phyloP scores from a whole-genome alignment of 2,888 invertebrate species.

The Pseudococcus viburni region DNA sequence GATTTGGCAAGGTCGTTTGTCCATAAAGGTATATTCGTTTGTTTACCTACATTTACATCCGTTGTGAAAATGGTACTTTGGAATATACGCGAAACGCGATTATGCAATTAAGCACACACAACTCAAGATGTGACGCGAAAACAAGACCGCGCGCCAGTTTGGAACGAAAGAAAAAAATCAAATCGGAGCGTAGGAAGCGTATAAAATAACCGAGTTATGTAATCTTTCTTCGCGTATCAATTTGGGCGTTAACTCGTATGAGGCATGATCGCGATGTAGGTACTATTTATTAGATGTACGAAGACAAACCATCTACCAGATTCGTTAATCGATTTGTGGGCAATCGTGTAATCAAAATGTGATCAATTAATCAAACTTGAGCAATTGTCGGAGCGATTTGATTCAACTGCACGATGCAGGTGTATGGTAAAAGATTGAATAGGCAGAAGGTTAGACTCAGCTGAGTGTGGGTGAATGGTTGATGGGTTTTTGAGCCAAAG shows the following conservation, averaged over 20 bases:
- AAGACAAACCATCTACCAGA: no score
- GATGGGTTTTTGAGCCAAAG: no score
- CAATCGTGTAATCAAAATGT: not conserved
- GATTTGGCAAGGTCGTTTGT: conserved; percentile 27
- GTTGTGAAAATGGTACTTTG: conserved; percentile 10
- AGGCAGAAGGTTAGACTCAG: no score
- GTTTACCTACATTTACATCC: conserved; percentile 33
- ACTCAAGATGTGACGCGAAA: conserved; percentile 34
- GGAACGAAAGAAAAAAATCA: not conserved
- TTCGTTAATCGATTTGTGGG: not conserved
- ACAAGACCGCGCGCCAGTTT: conserved; percentile 25
- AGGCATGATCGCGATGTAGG: not conserved
- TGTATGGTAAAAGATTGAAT: no score
- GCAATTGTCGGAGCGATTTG: not conserved
- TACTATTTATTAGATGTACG: no score
- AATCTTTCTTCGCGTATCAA: not conserved
- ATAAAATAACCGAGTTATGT: conserved; percentile 17
- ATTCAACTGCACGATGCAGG: no score
- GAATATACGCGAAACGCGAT: not conserved
- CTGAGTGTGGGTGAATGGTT: no score
- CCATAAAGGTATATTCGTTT: conserved; percentile 23
- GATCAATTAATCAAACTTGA: not conserved
- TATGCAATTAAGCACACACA: conserved; percentile 25
- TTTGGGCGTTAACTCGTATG: conserved; percentile 16
- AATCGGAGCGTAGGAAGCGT: conserved; percentile 20